These are phyloP conservation scores for Chaetogeoica ovagalla DNA, from an alignment of 2,888 invertebrate genomes.

Conservation along the genomic window DNA sequence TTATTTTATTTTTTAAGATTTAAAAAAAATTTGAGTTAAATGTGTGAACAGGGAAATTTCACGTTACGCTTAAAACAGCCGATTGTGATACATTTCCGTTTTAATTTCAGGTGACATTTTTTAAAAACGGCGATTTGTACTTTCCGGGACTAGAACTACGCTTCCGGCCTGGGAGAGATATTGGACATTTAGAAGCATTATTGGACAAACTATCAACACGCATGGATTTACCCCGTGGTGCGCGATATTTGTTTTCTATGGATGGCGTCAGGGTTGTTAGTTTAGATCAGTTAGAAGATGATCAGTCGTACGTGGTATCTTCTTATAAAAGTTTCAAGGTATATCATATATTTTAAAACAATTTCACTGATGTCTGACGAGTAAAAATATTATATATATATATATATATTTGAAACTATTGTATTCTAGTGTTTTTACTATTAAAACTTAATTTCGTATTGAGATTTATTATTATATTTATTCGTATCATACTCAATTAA, in stretches of 20 bases:
- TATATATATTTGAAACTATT: too few relatives aligned
- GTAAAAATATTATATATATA: background rate
- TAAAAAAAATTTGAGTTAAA: too few relatives aligned
- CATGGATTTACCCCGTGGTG: slow-evolving; percentile 84
- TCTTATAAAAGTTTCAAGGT: slow-evolving; percentile 91
- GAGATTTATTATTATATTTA: too few relatives aligned
- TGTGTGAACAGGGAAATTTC: too few relatives aligned
- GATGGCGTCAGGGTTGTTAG: slow-evolving; percentile 84
- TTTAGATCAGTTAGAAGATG: slow-evolving; percentile 84
- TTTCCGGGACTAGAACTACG: slow-evolving; percentile 86
- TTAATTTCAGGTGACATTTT: slow-evolving; percentile 75
- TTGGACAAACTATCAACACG: slow-evolving; percentile 84
- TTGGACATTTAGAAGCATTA: slow-evolving; percentile 81
- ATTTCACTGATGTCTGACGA: background rate
- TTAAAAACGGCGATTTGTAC: slow-evolving; percentile 90
- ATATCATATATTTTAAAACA: slow-evolving; percentile 60
- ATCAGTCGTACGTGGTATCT: slow-evolving; percentile 90
- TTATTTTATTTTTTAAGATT: too few relatives aligned
- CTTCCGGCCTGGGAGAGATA: slow-evolving; percentile 85
- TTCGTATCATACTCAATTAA: too few relatives aligned
- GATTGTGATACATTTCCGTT: background rate
- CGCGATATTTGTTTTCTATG: slow-evolving; percentile 88
- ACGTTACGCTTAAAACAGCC: too few relatives aligned
- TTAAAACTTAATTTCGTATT: too few relatives aligned
- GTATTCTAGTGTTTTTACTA: too few relatives aligned